phyloP scores from a whole-genome alignment of 1,140 invertebrate species.

The Diorhabda elongata region DNA sequence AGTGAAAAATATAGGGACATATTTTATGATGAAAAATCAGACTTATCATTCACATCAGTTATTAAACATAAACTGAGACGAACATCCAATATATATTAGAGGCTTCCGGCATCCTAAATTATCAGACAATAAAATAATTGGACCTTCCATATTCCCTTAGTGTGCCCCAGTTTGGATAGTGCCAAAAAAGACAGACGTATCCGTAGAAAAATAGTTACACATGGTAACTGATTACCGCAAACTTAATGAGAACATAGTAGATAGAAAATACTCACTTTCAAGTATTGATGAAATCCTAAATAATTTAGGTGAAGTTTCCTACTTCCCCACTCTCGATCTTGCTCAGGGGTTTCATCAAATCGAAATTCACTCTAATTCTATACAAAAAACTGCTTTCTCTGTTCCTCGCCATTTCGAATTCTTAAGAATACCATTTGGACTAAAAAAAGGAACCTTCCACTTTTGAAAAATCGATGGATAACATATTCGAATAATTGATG shows the following conservation, averaged over 20 bases:
- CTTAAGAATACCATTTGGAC: slow-evolving; percentile 16
- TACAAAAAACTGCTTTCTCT: slow-evolving; percentile 17
- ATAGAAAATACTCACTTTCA: slow-evolving; percentile 2
- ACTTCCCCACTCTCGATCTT: slow-evolving; percentile 1
- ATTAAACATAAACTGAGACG: too few relatives aligned
- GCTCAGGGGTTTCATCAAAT: slow-evolving; percentile 10
- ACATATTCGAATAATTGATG: slow-evolving; percentile 26
- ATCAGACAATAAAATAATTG: too few relatives aligned
- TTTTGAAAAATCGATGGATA: slow-evolving; percentile 24
- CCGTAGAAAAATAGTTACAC: slow-evolving; percentile 41
- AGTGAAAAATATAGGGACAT: too few relatives aligned
- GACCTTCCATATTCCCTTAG: too few relatives aligned
- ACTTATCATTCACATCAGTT: too few relatives aligned
- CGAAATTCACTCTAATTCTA: neutral
- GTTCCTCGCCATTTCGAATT: slow-evolving; percentile 22
- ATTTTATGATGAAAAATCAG: too few relatives aligned
- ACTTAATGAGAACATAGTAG: slow-evolving; percentile 12
- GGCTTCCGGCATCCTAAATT: too few relatives aligned
- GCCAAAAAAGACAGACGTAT: slow-evolving; percentile 25
- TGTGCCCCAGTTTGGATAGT: too few relatives aligned
- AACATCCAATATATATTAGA: too few relatives aligned
- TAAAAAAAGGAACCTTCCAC: slow-evolving; percentile 13
- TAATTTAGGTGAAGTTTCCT: slow-evolving; percentile 9
- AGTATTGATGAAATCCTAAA: slow-evolving; percentile 11
- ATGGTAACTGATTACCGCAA: slow-evolving; percentile 26